A percentile compares a stretch with the other conserved stretches of the same genome.
Evolutionary conservation across 2,888 invertebrate genomes (phyloP).

Genomic region (Crioceris asparagi): DNA sequence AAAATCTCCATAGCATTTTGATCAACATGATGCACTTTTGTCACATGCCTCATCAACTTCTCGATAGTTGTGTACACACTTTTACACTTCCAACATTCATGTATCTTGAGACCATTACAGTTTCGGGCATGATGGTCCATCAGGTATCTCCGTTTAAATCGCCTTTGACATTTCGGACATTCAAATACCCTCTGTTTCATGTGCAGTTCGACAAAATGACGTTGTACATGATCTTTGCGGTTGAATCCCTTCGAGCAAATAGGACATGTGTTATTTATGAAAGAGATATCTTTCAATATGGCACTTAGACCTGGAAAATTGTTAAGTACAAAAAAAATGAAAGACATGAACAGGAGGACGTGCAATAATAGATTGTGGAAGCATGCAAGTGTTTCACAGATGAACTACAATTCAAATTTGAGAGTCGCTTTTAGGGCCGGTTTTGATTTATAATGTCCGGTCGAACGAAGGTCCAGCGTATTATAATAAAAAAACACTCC

Average conservation of each 20-base stretch:
- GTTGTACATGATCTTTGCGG: constrained; percentile 27
- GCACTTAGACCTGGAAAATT: too few relatives aligned
- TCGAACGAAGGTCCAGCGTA: too few relatives aligned
- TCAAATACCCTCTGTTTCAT: constrained; percentile 18
- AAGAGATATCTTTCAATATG: constrained; percentile 17
- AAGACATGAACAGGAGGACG: too few relatives aligned
- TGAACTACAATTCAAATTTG: too few relatives aligned
- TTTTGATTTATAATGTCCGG: too few relatives aligned
- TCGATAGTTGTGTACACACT: constrained; percentile 18
- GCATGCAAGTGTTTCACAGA: too few relatives aligned
- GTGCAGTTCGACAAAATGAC: constrained; percentile 23
- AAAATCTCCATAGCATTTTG: too few relatives aligned
- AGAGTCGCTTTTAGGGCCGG: too few relatives aligned
- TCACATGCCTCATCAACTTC: constrained; percentile 20
- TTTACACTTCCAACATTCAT: constrained; percentile 18
- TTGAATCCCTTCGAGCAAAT: constrained; percentile 28
- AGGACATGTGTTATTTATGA: constrained; percentile 24
- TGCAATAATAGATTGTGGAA: too few relatives aligned
- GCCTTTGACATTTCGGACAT: constrained; percentile 23
- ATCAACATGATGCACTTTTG: constrained; percentile 17
- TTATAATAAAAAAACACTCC: too few relatives aligned
- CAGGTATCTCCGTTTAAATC: constrained; percentile 27
- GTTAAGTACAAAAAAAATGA: too few relatives aligned
- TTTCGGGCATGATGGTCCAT: constrained; percentile 26
- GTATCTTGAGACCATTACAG: constrained; percentile 15